These are phyloP conservation scores for Galerucella calmariensis DNA, from an alignment of 2,888 invertebrate species.

Conservation along the genomic window DNA sequence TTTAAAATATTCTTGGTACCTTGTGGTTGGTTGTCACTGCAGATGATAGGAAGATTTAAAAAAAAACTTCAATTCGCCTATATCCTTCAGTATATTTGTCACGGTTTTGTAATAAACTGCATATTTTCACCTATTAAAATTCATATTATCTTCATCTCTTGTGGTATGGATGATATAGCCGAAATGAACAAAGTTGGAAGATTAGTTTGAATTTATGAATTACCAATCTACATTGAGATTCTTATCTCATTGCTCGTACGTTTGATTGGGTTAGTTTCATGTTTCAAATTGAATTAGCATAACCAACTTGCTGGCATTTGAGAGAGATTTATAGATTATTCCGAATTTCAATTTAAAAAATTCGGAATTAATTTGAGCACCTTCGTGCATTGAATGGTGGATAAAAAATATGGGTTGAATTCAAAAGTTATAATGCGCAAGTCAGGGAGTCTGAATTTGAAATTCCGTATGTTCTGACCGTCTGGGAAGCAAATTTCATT, in stretches of 20 bases:
- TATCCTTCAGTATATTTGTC: too few species aligned
- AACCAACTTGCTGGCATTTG: background rate
- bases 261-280: constrained; percentile 22
- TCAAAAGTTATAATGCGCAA: too few species aligned
- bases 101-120: background rate
- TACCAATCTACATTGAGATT: constrained; percentile 29
- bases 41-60: too few species aligned
- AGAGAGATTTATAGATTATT: background rate
- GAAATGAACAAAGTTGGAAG: constrained; percentile 36
- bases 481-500: too few species aligned
- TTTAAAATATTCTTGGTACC: too few species aligned
- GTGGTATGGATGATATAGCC: constrained; percentile 27
- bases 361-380: too few species aligned
- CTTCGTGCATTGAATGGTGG: too few species aligned
- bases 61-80: too few species aligned
- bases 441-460: too few species aligned
- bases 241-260: constrained; percentile 28
- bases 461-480: too few species aligned
- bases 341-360: background rate
- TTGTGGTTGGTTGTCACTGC: too few species aligned
- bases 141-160: constrained; percentile 26
- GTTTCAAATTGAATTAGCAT: constrained; percentile 17
- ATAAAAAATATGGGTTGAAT: too few species aligned
- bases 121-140: constrained; percentile 38
- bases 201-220: constrained; percentile 35